Conservation (phyloP, 2,113 vertebrate genomes). For the Pelecanus crispus region DNA sequence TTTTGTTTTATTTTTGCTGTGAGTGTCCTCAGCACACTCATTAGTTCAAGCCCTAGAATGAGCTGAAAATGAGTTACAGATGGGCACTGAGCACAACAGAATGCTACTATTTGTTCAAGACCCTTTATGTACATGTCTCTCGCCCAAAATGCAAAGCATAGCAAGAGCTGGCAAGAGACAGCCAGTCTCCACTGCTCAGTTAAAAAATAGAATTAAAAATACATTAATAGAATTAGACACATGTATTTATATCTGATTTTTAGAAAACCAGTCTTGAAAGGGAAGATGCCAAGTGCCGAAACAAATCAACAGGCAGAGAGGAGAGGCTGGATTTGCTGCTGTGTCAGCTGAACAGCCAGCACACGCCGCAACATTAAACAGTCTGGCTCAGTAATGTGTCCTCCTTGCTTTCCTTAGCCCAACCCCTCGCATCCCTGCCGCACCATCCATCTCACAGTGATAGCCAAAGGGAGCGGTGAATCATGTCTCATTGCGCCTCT, state of each 20-base stretch:
- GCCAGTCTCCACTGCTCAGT: neutral
- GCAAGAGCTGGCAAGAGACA: neutral
- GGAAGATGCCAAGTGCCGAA: neutral
- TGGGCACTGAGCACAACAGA: neutral
- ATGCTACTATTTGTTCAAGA: constrained; percentile 3
- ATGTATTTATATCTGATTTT: neutral
- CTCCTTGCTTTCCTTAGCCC: neutral
- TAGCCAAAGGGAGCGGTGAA: neutral
- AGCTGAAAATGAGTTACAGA: constrained; percentile 37
- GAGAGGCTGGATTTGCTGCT: neutral
- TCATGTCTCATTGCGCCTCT: neutral
- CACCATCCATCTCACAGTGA: neutral
- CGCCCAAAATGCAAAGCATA: neutral
- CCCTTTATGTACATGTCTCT: neutral
- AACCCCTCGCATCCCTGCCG: neutral
- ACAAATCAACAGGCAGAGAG: neutral
- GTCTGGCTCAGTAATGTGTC: neutral
- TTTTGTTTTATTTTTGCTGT: constrained; percentile 1
- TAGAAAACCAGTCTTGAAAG: neutral
- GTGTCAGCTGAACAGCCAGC: neutral
- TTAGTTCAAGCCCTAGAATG: constrained; percentile 10
- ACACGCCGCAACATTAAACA: neutral
- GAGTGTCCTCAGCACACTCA: neutral
- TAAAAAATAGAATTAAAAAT: neutral
- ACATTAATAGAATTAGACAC: neutral